Percentiles rank a stretch among this genome's conserved stretches.
Evolutionary conservation across 2,113 vertebrate species (phyloP).

Genomic region (Ceratotherium simum): DNA sequence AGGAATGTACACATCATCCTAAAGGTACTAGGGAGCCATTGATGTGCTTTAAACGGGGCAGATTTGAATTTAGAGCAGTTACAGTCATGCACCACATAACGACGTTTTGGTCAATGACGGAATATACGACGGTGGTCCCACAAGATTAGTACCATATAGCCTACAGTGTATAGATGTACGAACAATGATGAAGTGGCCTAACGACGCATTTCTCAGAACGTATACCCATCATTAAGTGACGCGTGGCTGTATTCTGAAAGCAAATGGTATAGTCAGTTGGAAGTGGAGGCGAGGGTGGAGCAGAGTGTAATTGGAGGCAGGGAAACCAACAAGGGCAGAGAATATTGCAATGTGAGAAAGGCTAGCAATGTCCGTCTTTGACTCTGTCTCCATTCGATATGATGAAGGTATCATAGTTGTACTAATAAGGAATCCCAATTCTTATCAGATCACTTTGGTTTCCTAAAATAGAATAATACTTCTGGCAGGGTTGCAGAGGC

Average conservation of each 20-base stretch:
- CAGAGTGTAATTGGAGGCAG: background rate
- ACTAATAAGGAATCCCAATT: background rate
- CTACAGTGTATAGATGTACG: no score
- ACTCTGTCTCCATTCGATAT: background rate
- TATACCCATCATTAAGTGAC: no score
- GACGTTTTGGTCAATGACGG: no score
- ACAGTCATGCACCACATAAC: no score
- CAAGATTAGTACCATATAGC: no score
- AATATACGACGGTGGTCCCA: no score
- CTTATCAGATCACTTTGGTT: background rate
- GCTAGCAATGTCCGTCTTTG: background rate
- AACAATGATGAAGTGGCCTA: no score
- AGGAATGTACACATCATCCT: background rate
- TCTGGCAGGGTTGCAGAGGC: background rate
- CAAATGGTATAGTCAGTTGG: background rate
- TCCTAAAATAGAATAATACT: background rate
- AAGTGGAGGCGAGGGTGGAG: background rate
- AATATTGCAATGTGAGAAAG: background rate
- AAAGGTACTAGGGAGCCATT: background rate
- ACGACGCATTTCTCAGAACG: no score
- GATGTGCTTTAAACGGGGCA: background rate
- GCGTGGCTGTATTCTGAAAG: background rate
- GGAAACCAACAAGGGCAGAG: background rate
- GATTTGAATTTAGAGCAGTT: background rate
- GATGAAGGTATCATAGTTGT: background rate